Evolutionary conservation across 2,888 invertebrate genomes (phyloP).

Genomic region (Muschampia plurimacula): DNA sequence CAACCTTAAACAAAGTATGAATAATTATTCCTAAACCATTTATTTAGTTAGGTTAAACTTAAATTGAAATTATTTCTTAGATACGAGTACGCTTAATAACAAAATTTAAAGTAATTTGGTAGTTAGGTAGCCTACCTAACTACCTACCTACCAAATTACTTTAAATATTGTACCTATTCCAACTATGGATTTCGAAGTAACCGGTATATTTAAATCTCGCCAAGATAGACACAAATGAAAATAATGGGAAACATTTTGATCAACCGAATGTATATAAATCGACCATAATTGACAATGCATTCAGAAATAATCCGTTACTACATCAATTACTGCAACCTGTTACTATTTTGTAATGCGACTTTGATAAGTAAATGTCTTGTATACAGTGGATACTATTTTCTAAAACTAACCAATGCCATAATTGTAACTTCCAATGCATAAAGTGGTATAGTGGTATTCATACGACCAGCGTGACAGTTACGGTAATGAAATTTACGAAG

Average conservation of each 20-base stretch:
- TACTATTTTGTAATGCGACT: neutral
- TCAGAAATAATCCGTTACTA: constrained; percentile 19
- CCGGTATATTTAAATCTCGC: neutral
- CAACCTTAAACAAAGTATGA: too few relatives aligned
- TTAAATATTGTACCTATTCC: too few relatives aligned
- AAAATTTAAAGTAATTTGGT: too few relatives aligned
- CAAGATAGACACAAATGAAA: constrained; percentile 4
- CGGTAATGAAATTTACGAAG: constrained; percentile 41
- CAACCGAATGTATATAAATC: constrained; percentile 4
- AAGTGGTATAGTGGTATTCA: neutral
- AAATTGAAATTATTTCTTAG: too few relatives aligned
- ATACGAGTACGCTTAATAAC: too few relatives aligned
- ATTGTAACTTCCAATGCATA: neutral
- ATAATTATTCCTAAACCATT: too few relatives aligned
- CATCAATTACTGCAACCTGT: neutral
- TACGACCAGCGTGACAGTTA: constrained; percentile 24
- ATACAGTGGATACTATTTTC: neutral
- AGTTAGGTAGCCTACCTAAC: too few relatives aligned
- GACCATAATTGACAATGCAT: constrained; percentile 13
- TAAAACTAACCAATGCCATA: constrained; percentile 7
- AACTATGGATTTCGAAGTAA: neutral
- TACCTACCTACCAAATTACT: too few relatives aligned
- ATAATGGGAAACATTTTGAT: constrained; percentile 6
- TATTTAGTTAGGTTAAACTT: too few relatives aligned
- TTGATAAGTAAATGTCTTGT: constrained; percentile 7